Conservation (phyloP, 2,888 invertebrate species). For the Tenthredo livida region DNA sequence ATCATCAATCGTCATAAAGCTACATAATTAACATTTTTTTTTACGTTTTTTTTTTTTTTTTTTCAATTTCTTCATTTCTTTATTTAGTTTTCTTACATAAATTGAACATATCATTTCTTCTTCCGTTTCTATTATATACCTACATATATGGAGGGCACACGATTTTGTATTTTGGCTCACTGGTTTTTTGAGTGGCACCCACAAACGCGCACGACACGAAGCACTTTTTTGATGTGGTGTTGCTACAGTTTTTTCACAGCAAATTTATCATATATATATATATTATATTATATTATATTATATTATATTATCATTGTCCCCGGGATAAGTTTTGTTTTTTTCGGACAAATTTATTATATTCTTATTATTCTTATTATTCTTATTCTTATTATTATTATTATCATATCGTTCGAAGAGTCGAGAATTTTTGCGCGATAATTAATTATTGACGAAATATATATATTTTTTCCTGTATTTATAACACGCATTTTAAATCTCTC, state of each 20-base stretch:
- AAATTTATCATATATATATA: slow-evolving; percentile 59
- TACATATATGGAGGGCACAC: slow-evolving; percentile 60
- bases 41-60: not conserved
- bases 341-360: not conserved
- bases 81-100: not conserved
- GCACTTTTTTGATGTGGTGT: slow-evolving; percentile 77
- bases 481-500: no score
- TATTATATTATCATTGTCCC: not conserved
- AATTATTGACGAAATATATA: no score
- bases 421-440: no score
- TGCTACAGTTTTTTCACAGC: slow-evolving; percentile 74
- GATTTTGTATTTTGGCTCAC: slow-evolving; percentile 76
- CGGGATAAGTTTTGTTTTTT: not conserved
- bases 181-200: slow-evolving; percentile 76
- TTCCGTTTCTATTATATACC: not conserved
- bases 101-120: not conserved
- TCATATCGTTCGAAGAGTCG: no score
- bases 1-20: not conserved
- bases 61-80: not conserved
- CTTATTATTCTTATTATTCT: not conserved
- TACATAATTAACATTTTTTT: not conserved
- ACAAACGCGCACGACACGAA: slow-evolving; percentile 68
- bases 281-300: slow-evolving; percentile 15
- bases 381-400: not conserved
- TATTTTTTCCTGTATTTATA: no score